Evolutionary conservation across 2,113 vertebrate genomes (phyloP).

Genomic region (Chunga burmeisteri): DNA sequence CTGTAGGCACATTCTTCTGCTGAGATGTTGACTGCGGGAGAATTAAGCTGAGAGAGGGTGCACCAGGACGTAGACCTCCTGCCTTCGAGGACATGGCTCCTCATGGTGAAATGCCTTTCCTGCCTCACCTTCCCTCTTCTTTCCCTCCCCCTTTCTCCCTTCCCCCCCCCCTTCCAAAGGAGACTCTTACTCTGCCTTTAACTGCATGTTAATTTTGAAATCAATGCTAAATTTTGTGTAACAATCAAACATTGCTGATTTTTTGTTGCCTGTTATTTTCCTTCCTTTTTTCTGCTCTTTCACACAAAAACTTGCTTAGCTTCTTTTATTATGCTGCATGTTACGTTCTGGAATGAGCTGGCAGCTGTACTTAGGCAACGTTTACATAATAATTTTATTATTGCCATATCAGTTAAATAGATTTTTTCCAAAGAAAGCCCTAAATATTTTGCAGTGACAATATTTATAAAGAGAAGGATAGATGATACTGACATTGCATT

Average conservation of each 20-base stretch:
- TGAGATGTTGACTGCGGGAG: neutral
- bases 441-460: neutral
- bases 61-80: neutral
- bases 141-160: neutral
- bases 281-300: neutral
- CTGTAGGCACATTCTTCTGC: neutral
- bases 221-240: neutral
- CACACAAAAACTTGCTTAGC: neutral
- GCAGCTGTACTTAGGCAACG: neutral
- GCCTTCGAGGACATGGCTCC: fast-evolving
- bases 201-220: neutral
- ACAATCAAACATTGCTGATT: neutral
- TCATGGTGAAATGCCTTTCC: neutral
- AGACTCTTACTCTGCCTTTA: neutral
- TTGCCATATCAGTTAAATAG: neutral
- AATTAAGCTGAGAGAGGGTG: neutral
- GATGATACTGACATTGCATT: neutral
- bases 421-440: neutral
- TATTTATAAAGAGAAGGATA: neutral
- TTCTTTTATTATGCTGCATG: neutral
- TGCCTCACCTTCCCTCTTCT: neutral
- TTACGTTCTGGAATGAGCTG: neutral
- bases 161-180: neutral
- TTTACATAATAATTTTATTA: neutral
- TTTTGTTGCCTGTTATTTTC: neutral